Base-by-base conservation (phyloP, 2,797 vertebrate species). In the Miichthys miiuy region DNA sequence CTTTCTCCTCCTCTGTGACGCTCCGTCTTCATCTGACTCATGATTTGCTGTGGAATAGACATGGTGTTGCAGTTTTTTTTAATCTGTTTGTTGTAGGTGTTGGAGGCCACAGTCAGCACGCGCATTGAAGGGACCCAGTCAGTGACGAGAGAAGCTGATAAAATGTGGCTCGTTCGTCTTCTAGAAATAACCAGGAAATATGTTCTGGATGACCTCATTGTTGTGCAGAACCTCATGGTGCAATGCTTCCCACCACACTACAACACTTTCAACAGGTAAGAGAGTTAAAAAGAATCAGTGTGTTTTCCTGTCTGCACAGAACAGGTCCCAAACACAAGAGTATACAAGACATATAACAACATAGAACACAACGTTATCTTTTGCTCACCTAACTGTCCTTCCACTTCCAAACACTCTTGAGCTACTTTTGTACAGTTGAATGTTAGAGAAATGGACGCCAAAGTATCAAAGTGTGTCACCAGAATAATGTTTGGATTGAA, bases 81-180 rank as follows among this genome's bases (percentile, higher is more conserved):
- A 23, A 6, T 75, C 0, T 71, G n/a, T 42, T 1, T 66, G 27
- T 14, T 48, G 16, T 76, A 94, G 84, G 94, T 97, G 51, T 89
- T 99, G 88, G 97, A 98, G 79, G 95, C 95, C 55, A 99, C 97
- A 0, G 97, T 99, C 69, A 96, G 95, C 79, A 97, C 94, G 0
- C 95, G 98, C 63, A 99, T 99, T 0, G 98, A 99, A 89, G 96
- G 97, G 68, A 97, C 96, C 6, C 98, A 99, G 92, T 89, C 97
- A 0, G 97, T 97, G 77, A 99, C 97, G 0, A 95, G 96, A 55
- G 97, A 99, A 75, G 96, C 94, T 0, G 97, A 99, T 91, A 98
- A 98, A 91, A 99, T 99, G 98, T 99, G 98, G 98, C 95, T 99
- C 1, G 98, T 99, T 67, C 96, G 97, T 34, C 97, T 99, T 55